phyloP scores from a whole-genome alignment of 2,888 invertebrate species.

The Tachina lurida region DNA sequence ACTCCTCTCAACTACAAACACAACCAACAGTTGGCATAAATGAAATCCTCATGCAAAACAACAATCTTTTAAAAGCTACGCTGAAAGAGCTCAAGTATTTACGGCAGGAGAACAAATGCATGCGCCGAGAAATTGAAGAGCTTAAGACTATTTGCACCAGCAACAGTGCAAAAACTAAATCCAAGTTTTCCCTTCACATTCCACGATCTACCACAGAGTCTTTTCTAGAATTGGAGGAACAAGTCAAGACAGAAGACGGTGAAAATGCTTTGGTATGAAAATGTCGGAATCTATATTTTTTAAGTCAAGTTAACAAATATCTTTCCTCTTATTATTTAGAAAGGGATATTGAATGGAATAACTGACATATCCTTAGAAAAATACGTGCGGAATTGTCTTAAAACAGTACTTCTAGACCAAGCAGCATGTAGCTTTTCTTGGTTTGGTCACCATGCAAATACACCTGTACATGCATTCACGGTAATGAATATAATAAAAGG shows the following conservation, averaged over 20 bases:
- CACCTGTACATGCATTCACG: constrained; percentile 40
- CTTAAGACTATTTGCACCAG: constrained; percentile 38
- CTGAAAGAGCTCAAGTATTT: constrained; percentile 49
- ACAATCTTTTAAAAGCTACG: constrained; percentile 32
- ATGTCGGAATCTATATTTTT: constrained; percentile 48
- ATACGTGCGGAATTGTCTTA: constrained; percentile 40
- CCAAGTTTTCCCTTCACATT: constrained; percentile 34
- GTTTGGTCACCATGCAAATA: constrained; percentile 43
- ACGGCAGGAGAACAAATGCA: constrained; percentile 36
- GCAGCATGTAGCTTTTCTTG: constrained; percentile 54
- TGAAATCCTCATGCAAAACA: constrained; percentile 42
- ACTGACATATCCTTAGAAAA: constrained; percentile 43
- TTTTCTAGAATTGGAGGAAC: constrained; percentile 48
- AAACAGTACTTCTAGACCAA: constrained; percentile 49
- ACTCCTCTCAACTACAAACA: constrained; percentile 35
- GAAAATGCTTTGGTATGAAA: constrained; percentile 56
- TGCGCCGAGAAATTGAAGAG: constrained; percentile 44
- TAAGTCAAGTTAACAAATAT: constrained; percentile 37
- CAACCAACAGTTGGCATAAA: constrained; percentile 20
- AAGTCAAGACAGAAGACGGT: constrained; percentile 43
- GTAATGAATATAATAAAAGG: constrained; percentile 54
- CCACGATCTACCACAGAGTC: constrained; percentile 22
- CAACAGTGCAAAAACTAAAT: constrained; percentile 42
- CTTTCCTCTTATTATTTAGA: constrained; percentile 33
- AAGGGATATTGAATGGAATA: constrained; percentile 47